A percentile compares a stretch with the other conserved stretches of the same genome.
These are phyloP conservation scores for Nycticryphes semicollaris DNA, from an alignment of 2,113 vertebrate species.

Conservation along the genomic window DNA sequence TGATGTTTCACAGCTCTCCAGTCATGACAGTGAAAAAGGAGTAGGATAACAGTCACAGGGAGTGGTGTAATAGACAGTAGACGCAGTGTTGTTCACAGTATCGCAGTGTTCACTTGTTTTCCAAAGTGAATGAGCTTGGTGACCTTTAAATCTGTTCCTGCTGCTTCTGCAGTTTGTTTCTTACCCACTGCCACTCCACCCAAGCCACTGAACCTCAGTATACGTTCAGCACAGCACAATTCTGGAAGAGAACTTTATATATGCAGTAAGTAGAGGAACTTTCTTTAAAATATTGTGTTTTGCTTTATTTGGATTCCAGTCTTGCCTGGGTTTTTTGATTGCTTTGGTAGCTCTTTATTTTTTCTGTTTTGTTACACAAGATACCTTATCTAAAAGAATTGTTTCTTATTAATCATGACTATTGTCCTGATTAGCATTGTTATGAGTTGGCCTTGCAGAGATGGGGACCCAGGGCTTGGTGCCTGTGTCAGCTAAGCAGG, in stretches of 20 bases:
- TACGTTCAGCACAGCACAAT: neutral
- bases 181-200: neutral
- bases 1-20: conserved; percentile 2
- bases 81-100: conserved; percentile 36
- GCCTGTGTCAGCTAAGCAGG: neutral
- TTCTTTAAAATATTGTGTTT: neutral
- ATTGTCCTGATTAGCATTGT: neutral
- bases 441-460: neutral
- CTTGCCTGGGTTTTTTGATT: neutral
- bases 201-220: neutral
- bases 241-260: neutral
- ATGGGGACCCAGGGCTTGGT: neutral
- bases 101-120: conserved; percentile 34
- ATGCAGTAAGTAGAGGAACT: conserved; percentile 3
- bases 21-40: conserved; percentile 7
- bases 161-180: conserved; percentile 45
- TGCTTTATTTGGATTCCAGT: neutral
- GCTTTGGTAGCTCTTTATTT: neutral
- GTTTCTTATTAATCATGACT: neutral
- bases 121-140: conserved; percentile 27
- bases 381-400: neutral
- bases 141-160: conserved; percentile 55
- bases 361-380: neutral
- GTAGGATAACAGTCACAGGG: neutral
- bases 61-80: conserved; percentile 35